Conservation (phyloP, 1,140 invertebrate species). For the Aphelenchoides fujianensis region DNA sequence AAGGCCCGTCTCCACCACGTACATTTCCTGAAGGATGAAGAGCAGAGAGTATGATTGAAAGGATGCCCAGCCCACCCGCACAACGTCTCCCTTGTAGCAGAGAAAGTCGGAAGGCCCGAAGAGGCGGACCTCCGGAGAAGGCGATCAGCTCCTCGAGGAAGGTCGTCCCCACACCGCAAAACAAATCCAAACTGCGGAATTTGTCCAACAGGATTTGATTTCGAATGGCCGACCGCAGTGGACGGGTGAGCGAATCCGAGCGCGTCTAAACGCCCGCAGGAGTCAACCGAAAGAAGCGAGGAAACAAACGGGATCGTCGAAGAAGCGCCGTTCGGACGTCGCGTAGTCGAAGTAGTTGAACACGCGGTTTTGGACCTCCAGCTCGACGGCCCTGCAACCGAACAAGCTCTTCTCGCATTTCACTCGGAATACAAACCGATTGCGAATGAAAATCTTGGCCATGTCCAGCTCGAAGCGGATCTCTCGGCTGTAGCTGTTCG, state of each 20-base stretch:
- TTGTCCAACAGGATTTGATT: constrained; percentile 13
- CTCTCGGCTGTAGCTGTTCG: constrained; percentile 12
- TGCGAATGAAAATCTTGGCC: constrained; percentile 28
- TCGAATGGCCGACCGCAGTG: constrained; percentile 1
- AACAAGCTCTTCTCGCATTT: too few species aligned
- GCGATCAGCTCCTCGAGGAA: constrained; percentile 22
- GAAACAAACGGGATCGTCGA: constrained; percentile 20
- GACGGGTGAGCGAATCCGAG: constrained; percentile 1
- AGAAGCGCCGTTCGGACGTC: constrained; percentile 19
- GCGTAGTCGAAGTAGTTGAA: constrained; percentile 29
- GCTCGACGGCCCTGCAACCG: constrained; percentile 15
- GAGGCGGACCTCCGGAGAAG: background rate
- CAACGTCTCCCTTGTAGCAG: constrained; percentile 15
- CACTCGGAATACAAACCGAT: constrained; percentile 16
- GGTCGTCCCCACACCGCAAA: constrained; percentile 8
- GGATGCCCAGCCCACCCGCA: constrained; percentile 12
- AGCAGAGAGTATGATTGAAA: constrained; percentile 16
- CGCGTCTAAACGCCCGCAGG: constrained; percentile 5
- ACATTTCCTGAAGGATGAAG: constrained; percentile 9
- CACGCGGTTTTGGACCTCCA: constrained; percentile 22
- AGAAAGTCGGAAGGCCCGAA: constrained; percentile 21
- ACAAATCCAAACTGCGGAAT: constrained; percentile 11
- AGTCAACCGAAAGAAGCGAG: too few species aligned
- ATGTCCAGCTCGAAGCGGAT: constrained; percentile 15
- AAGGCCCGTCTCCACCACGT: constrained; percentile 6